Conservation (phyloP, 2,797 vertebrate genomes). For the Gambusia yucatana region DNA sequence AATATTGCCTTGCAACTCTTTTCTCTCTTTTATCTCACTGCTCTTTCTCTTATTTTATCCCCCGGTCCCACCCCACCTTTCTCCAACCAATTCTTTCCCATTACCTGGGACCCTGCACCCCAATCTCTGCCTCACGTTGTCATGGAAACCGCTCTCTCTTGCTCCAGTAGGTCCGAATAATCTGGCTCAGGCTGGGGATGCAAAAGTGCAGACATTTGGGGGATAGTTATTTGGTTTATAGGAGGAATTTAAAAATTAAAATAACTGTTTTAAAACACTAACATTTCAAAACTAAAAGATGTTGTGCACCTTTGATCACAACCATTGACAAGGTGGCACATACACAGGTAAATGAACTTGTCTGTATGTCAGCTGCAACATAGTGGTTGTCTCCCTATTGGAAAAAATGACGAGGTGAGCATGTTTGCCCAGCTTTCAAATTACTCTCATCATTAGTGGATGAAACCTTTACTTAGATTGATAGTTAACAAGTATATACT, state of each 20-base stretch:
- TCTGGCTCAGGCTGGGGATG: conserved; percentile 48
- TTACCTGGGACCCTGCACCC: conserved; percentile 74
- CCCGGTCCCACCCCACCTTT: conserved; percentile 15
- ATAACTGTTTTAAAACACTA: background rate
- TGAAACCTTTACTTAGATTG: conserved; percentile 8
- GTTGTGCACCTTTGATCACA: conserved; percentile 9
- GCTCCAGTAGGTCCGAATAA: conserved; percentile 54
- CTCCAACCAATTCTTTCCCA: conserved; percentile 57
- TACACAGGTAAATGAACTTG: conserved; percentile 44
- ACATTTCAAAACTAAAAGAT: background rate
- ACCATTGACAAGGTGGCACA: conserved; percentile 41
- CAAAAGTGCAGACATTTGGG: conserved; percentile 23
- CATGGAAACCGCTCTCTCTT: conserved; percentile 68
- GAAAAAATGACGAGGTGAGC: conserved; percentile 30
- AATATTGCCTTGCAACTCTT: conserved; percentile 32
- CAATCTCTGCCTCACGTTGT: conserved; percentile 63
- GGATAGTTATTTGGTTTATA: background rate
- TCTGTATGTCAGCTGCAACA: conserved; percentile 33
- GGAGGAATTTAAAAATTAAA: background rate
- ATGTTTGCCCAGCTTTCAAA: conserved; percentile 36
- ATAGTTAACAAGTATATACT: conserved; percentile 21
- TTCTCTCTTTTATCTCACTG: conserved; percentile 20
- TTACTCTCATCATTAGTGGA: conserved; percentile 27
- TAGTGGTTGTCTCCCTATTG: conserved; percentile 22
- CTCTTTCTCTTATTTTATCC: conserved; percentile 34